Evolutionary conservation across 2,797 vertebrate genomes (phyloP).

Genomic region (Enteromius paludinosus): DNA sequence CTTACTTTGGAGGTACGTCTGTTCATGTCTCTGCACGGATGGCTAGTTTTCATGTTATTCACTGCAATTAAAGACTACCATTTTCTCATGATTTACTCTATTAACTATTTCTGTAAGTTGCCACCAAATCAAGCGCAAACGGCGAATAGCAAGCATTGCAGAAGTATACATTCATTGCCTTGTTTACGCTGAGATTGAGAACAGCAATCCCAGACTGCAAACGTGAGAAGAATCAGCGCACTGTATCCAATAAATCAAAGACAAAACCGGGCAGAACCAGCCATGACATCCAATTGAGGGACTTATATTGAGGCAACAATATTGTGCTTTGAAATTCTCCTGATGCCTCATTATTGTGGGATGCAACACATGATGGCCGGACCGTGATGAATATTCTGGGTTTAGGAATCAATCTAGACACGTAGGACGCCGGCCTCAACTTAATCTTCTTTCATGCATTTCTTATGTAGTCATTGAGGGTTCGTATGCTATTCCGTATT

Average conservation of each 20-base stretch:
- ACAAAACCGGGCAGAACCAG: constrained; percentile 29
- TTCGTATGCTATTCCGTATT: background rate
- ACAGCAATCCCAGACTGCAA: constrained; percentile 50
- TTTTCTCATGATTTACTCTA: background rate
- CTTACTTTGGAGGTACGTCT: background rate
- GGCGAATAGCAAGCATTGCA: constrained; percentile 13
- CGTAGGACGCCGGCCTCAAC: background rate
- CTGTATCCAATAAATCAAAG: constrained; percentile 53
- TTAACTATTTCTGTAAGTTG: background rate
- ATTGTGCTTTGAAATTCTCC: constrained; percentile 30
- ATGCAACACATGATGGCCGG: background rate
- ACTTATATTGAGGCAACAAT: constrained; percentile 22
- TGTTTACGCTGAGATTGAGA: constrained; percentile 45
- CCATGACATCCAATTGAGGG: constrained; percentile 28
- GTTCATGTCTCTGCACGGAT: background rate
- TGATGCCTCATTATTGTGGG: constrained; percentile 38
- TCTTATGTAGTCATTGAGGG: constrained; percentile 4
- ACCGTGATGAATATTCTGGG: constrained; percentile 36
- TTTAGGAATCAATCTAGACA: constrained; percentile 25
- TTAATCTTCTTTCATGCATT: constrained; percentile 36
- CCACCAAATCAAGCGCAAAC: background rate
- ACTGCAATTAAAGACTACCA: background rate
- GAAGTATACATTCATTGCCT: constrained; percentile 47
- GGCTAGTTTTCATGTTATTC: background rate
- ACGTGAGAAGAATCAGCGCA: constrained; percentile 49